phyloP scores from a whole-genome alignment of 2,113 vertebrate genomes.

The Charadrius vociferus region DNA sequence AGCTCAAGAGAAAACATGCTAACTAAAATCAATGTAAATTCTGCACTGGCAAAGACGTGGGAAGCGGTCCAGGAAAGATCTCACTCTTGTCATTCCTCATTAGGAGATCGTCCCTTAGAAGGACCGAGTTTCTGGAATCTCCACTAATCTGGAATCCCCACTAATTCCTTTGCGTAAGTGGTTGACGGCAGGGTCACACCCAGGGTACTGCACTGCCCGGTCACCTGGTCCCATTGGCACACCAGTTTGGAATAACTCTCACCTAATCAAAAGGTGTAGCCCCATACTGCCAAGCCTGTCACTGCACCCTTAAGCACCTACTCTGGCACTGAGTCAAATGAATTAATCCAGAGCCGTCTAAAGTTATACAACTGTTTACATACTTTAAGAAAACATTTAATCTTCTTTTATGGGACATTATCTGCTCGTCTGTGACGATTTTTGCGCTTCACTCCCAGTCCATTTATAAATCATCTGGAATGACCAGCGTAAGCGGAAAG shows the following conservation, averaged over 20 bases:
- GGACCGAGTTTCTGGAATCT: conserved; percentile 12
- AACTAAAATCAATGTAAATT: background rate
- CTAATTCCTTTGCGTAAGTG: conserved; percentile 30
- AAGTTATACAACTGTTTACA: conserved; percentile 1
- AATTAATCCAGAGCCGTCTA: background rate
- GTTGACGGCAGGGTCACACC: conserved; percentile 12
- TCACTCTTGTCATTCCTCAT: conserved; percentile 17
- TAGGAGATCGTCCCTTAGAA: background rate
- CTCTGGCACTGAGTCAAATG: background rate
- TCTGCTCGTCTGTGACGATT: background rate
- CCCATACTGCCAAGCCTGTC: background rate
- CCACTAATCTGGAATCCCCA: conserved; percentile 42
- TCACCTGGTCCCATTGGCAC: background rate
- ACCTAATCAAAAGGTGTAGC: background rate
- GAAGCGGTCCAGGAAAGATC: background rate
- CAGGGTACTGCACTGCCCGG: background rate
- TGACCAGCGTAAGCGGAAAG: background rate
- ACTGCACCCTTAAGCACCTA: background rate
- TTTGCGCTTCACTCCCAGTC: background rate
- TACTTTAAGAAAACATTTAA: conserved; percentile 1
- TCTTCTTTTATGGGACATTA: conserved; percentile 7
- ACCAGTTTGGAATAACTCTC: background rate
- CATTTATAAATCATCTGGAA: background rate
- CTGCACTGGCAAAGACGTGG: background rate
- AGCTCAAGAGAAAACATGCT: background rate